Conservation (phyloP, 1,140 invertebrate species). For the Saccostrea glomerata region DNA sequence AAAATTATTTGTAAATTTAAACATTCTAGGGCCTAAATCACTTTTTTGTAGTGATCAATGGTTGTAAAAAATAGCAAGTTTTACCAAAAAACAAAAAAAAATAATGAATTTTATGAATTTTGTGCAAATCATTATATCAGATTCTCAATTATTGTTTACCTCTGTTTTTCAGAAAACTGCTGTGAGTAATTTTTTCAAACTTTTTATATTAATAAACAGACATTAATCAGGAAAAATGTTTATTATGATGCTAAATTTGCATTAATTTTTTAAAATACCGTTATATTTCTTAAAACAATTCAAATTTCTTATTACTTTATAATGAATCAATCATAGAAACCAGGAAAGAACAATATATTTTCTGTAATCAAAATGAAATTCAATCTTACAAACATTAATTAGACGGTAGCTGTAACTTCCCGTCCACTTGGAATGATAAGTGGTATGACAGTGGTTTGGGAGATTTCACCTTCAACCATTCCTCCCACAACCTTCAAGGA, state of each 20-base stretch:
- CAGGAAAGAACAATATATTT: too few species aligned
- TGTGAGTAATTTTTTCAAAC: background rate
- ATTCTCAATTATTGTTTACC: background rate
- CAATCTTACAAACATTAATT: background rate
- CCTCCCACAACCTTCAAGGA: conserved; percentile 25
- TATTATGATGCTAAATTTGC: background rate
- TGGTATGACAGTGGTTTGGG: conserved; percentile 53
- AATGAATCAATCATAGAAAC: too few species aligned
- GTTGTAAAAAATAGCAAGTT: too few species aligned
- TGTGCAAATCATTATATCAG: background rate
- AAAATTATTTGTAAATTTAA: too few species aligned
- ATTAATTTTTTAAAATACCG: background rate
- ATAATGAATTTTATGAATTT: background rate
- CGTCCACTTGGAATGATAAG: conserved; percentile 46
- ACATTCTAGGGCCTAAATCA: too few species aligned
- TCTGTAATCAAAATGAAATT: too few species aligned
- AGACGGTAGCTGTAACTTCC: conserved; percentile 51
- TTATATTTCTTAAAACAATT: background rate
- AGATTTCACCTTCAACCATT: conserved; percentile 42
- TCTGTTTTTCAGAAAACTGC: background rate
- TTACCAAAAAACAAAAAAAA: too few species aligned
- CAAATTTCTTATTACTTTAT: background rate
- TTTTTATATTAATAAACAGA: background rate
- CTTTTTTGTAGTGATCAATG: too few species aligned
- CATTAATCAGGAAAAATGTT: background rate